Base-by-base conservation (phyloP, 2,888 invertebrate species). In the Exocentrus adspersus region DNA sequence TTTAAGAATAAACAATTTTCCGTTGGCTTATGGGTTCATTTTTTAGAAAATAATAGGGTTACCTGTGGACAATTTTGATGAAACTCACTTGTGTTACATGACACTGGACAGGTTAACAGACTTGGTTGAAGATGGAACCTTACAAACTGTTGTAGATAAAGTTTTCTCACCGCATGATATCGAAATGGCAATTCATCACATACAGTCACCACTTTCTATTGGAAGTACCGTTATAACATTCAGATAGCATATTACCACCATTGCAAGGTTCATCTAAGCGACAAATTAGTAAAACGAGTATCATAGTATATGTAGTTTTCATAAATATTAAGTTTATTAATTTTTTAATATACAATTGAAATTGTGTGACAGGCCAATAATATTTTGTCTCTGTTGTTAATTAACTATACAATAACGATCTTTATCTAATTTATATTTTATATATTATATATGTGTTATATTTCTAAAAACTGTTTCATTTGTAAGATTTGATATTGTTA, bases 71-170 rank as follows among this genome's bases (percentile, higher is more conserved):
- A 71, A 77, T 72, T 82, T 75, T 64, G 80, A 80, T 51, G 83
- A 82, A 72, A 77, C 79, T 9, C 81, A 81, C 59, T 74, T 83
- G 56, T 81, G 81, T 65, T 75, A 78, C 62, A 71, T 75, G 9
- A 75, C 76, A 16, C 70, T 84, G 56, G 81, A 83, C 61, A 74
- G 76, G 62, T 63, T 84, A 52, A 66, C 75, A 2, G 80, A 83
- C 54, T 80, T 87, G 50, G 85, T 86, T 0, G 87, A 87, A 71
- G 81, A 84, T 17, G 85, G 86, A 53, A 81, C 85, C 64, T 75
- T 88, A 62, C 86, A 86, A 74, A 85, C 87, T 3, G 86, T 88
- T 30, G 86, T 88, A 1, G 87, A 87, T 67, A 86, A 85, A 75
- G 86, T 84, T 1, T 80, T 75, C 60, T 78, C 78, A 63, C 80